Evolutionary conservation across 2,888 invertebrate species (phyloP).

Genomic region (Eristalis arbustorum): DNA sequence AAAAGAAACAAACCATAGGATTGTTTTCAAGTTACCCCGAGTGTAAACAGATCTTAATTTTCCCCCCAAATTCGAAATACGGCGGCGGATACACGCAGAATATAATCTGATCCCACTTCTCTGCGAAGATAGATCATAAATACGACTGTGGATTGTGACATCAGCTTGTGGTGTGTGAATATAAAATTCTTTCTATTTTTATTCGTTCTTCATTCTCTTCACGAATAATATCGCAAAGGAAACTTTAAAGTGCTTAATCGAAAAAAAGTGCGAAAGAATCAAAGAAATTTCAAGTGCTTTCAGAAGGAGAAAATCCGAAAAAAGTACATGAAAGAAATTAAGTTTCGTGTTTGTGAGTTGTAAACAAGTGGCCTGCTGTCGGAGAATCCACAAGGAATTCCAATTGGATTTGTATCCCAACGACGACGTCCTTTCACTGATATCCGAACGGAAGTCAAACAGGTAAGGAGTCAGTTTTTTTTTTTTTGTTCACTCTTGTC

Average conservation of each 20-base stretch:
- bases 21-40: conserved; percentile 16
- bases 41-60: conserved; percentile 39
- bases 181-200: conserved; percentile 29
- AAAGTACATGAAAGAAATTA: neutral
- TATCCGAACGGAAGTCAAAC: conserved; percentile 30
- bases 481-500: neutral
- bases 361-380: conserved; percentile 55
- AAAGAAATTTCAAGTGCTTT: conserved; percentile 2
- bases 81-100: conserved; percentile 21
- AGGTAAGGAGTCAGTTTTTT: conserved; percentile 24
- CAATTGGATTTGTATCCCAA: conserved; percentile 39
- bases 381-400: conserved; percentile 14
- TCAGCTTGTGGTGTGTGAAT: conserved; percentile 37
- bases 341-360: conserved; percentile 30
- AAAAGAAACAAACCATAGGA: conserved; percentile 21
- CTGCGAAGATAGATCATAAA: neutral
- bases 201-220: conserved; percentile 10
- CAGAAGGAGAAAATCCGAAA: neutral
- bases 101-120: neutral
- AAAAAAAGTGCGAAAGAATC: conserved; percentile 1
- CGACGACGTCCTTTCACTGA: neutral
- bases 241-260: conserved; percentile 36
- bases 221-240: conserved; percentile 18
- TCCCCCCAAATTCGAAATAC: conserved; percentile 18
- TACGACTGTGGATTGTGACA: conserved; percentile 41